phyloP scores from a whole-genome alignment of 2,797 vertebrate genomes.

The Ficedula albicollis region DNA sequence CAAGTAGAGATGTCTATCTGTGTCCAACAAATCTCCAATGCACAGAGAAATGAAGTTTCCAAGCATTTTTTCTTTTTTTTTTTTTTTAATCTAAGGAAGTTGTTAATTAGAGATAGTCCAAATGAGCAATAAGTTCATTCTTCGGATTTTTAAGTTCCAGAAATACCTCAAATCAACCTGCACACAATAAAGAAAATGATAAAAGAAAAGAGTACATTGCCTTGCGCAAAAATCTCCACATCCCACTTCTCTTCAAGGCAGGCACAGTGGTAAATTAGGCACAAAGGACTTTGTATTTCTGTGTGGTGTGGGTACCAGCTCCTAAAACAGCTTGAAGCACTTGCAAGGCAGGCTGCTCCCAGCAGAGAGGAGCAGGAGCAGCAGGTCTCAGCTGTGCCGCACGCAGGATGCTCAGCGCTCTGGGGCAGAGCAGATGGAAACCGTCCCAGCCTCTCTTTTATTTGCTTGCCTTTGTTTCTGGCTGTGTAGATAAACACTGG shows the following conservation, averaged over 20 bases:
- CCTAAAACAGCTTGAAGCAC: not conserved
- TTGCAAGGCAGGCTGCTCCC: not conserved
- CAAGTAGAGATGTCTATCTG: not conserved
- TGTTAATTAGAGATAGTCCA: not conserved
- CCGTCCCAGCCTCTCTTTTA: not conserved
- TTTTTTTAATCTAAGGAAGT: not conserved
- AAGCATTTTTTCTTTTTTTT: rapidly evolving
- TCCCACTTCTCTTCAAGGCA: not conserved
- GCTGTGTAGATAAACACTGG: not conserved
- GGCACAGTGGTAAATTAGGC: not conserved
- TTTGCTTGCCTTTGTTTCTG: not conserved
- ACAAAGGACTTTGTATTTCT: not conserved
- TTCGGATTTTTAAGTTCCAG: not conserved
- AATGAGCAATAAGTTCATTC: not conserved
- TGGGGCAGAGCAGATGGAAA: not conserved
- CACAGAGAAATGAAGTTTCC: not conserved
- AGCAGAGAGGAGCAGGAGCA: not conserved
- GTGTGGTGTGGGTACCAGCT: not conserved
- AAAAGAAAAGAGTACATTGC: not conserved
- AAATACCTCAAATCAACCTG: not conserved
- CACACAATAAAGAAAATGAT: not conserved
- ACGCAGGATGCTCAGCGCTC: not conserved
- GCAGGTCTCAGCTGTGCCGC: not conserved
- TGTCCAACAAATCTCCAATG: not conserved
- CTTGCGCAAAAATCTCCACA: not conserved